These are phyloP conservation scores for Zaprionus bogoriensis DNA, from an alignment of 2,888 invertebrate genomes.

Conservation along the genomic window DNA sequence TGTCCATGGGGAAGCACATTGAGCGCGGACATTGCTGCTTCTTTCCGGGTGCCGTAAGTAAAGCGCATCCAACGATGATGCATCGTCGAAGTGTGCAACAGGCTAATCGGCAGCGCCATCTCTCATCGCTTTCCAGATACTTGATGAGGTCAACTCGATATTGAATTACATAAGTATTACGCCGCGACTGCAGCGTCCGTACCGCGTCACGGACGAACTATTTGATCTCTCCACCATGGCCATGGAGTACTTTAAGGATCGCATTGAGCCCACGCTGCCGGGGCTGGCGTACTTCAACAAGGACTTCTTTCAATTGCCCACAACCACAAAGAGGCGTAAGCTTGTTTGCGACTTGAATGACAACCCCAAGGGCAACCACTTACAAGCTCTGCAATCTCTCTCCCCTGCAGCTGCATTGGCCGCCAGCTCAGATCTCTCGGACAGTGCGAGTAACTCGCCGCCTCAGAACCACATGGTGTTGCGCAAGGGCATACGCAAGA, in stretches of 20 bases:
- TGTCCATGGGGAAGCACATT: slow-evolving; percentile 97
- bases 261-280: slow-evolving; percentile 94
- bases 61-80: neutral
- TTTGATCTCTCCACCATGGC: slow-evolving; percentile 98
- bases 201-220: slow-evolving; percentile 96
- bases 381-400: neutral
- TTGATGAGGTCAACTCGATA: slow-evolving; percentile 95
- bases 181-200: slow-evolving; percentile 92
- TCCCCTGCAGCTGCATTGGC: slow-evolving; percentile 78
- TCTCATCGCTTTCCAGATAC: slow-evolving; percentile 85
- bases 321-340: slow-evolving; percentile 79
- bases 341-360: neutral
- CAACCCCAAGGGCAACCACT: neutral
- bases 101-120: neutral
- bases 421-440: slow-evolving; percentile 79
- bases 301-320: slow-evolving; percentile 88
- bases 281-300: slow-evolving; percentile 94
- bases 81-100: no score
- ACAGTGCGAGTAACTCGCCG: slow-evolving; percentile 83
- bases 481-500: slow-evolving; percentile 92
- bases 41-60: slow-evolving; percentile 94
- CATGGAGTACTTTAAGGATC: slow-evolving; percentile 98
- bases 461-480: slow-evolving; percentile 94
- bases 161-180: slow-evolving; percentile 92
- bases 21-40: slow-evolving; percentile 96